A percentile compares a stretch with the other conserved stretches of the same genome.
phyloP scores from a whole-genome alignment of 2,113 vertebrate genomes.

The Bothrops jararaca region DNA sequence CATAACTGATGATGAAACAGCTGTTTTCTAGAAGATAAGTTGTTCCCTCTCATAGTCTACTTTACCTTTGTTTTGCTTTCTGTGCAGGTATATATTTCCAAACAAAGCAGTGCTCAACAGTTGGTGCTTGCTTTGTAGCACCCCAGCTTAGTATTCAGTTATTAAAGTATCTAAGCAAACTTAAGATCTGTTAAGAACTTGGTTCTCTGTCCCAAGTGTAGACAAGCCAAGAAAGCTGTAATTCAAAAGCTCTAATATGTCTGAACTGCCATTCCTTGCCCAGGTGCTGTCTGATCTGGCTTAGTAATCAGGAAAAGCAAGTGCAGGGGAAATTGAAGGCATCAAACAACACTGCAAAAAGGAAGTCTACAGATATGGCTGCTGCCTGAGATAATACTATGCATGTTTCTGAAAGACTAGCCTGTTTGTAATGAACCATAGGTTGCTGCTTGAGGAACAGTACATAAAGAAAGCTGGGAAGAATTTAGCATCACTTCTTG shows the following conservation, averaged over 20 bases:
- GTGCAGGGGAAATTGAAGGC: not conserved
- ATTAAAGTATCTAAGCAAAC: not conserved
- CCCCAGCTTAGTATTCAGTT: not conserved
- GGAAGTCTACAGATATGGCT: not conserved
- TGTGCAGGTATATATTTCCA: not conserved
- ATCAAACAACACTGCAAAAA: not conserved
- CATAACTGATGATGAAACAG: not conserved
- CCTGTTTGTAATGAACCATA: fast-evolving
- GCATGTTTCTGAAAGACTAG: not conserved
- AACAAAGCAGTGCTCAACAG: not conserved
- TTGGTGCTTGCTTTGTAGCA: not conserved
- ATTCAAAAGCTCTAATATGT: not conserved
- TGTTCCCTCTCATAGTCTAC: not conserved
- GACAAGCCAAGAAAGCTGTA: not conserved
- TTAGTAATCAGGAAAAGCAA: not conserved
- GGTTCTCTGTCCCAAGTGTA: not conserved
- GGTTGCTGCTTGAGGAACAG: not conserved
- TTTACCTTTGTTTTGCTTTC: not conserved
- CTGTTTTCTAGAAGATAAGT: not conserved
- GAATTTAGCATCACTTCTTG: not conserved
- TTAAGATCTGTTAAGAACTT: not conserved
- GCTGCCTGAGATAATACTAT: not conserved
- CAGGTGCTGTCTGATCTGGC: not conserved
- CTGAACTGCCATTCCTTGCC: not conserved
- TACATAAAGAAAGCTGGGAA: not conserved